Evolutionary conservation across 2,888 invertebrate species (phyloP).

Genomic region (Meta bourneti): DNA sequence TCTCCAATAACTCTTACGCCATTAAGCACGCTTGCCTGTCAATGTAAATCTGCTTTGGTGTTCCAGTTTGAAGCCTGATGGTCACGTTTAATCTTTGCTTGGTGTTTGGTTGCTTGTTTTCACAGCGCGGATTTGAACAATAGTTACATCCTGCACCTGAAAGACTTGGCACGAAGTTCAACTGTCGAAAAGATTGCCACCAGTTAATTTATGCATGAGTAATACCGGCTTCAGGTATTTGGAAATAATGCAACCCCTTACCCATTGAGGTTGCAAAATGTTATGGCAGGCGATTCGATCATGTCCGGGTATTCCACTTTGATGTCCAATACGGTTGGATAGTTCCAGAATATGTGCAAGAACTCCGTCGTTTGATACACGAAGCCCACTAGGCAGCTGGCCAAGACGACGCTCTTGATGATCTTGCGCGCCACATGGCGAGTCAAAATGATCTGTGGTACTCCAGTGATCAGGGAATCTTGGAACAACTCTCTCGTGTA

Average conservation of each 20-base stretch:
- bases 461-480: constrained; percentile 57
- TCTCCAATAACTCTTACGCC: too few species aligned
- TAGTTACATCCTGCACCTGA: too few species aligned
- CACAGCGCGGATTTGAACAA: too few species aligned
- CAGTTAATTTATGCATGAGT: too few species aligned
- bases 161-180: too few species aligned
- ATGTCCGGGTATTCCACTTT: constrained; percentile 65
- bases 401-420: constrained; percentile 40
- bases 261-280: constrained; percentile 68
- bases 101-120: too few species aligned
- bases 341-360: constrained; percentile 61
- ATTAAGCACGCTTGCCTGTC: too few species aligned
- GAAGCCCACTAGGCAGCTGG: constrained; percentile 54
- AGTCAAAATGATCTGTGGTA: constrained; percentile 58
- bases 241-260: neutral
- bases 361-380: constrained; percentile 67
- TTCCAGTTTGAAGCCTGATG: too few species aligned
- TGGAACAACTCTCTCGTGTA: constrained; percentile 43
- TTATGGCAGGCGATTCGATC: constrained; percentile 63
- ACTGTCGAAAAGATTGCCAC: too few species aligned
- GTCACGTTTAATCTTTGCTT: too few species aligned
- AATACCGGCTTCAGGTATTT: too few species aligned
- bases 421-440: constrained; percentile 28
- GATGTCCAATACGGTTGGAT: constrained; percentile 68
- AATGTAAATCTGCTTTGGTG: too few species aligned